Conservation (phyloP, 2,888 invertebrate genomes). For the Xylota sylvarum region DNA sequence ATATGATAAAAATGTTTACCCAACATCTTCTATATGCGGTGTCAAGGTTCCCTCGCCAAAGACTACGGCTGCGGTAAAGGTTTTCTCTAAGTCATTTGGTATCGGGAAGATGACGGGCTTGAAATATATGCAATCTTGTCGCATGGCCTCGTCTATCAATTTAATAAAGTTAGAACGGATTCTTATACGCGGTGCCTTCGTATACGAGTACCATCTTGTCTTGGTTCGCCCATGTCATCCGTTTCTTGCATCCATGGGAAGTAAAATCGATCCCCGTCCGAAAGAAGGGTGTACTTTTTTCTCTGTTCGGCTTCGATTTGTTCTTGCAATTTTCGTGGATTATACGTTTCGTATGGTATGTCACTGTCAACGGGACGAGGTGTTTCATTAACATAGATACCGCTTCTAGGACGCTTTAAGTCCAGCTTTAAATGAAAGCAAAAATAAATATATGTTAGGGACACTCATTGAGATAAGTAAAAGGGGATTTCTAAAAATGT, state of each 20-base stretch:
- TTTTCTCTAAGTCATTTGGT: slow-evolving; percentile 82
- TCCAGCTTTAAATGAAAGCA: slow-evolving; percentile 79
- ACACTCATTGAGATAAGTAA: background rate
- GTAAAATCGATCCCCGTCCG: slow-evolving; percentile 50
- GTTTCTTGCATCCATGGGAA: slow-evolving; percentile 34
- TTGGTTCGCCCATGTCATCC: background rate
- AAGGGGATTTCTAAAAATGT: too few species aligned
- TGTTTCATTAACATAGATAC: slow-evolving; percentile 82
- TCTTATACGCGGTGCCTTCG: background rate
- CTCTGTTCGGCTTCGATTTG: slow-evolving; percentile 80
- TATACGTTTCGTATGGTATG: slow-evolving; percentile 81
- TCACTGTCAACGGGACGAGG: slow-evolving; percentile 78
- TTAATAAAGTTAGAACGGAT: background rate
- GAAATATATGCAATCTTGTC: slow-evolving; percentile 31
- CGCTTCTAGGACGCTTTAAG: slow-evolving; percentile 82
- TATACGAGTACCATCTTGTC: background rate
- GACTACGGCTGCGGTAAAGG: slow-evolving; percentile 80
- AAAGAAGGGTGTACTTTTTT: slow-evolving; percentile 79
- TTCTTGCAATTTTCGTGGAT: slow-evolving; percentile 83
- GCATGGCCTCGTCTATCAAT: slow-evolving; percentile 5
- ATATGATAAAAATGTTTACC: background rate
- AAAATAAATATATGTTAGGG: background rate
- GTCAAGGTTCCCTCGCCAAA: slow-evolving; percentile 80
- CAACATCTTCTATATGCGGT: background rate
- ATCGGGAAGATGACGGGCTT: slow-evolving; percentile 75